Evolutionary conservation across 2,797 vertebrate species (phyloP).

Genomic region (Megaceryle alcyon): DNA sequence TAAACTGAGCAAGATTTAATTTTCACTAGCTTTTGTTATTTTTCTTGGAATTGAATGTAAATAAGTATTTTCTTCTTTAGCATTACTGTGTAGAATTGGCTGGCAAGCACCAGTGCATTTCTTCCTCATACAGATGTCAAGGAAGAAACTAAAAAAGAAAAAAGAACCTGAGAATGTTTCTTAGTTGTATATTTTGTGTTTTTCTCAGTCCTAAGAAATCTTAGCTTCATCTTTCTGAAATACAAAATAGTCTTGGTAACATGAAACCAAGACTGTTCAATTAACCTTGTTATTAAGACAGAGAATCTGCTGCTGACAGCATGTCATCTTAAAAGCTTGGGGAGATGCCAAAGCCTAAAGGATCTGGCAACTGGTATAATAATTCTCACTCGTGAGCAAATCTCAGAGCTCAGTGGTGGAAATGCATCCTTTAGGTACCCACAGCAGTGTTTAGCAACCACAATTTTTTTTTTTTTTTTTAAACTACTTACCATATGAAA

Average conservation of each 20-base stretch:
- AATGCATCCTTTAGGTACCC: not conserved
- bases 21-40: not conserved
- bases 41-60: not conserved
- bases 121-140: not conserved
- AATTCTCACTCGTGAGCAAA: not conserved
- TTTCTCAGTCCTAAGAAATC: not conserved
- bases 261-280: not conserved
- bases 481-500: not conserved
- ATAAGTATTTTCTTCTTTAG: not conserved
- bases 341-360: not conserved
- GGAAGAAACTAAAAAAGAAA: not conserved
- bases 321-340: not conserved
- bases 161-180: not conserved
- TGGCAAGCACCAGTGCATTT: not conserved
- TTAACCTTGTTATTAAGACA: not conserved
- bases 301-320: conserved; percentile 18
- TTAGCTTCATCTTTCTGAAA: not conserved
- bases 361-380: not conserved
- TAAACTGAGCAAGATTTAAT: not conserved
- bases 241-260: not conserved
- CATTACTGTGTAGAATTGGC: not conserved
- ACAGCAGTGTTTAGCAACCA: not conserved
- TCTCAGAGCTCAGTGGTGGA: not conserved
- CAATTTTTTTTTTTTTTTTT: not conserved
- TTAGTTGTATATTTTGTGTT: not conserved